phyloP scores from a whole-genome alignment of 2,797 vertebrate species.

The Pseudochirops cupreus region DNA sequence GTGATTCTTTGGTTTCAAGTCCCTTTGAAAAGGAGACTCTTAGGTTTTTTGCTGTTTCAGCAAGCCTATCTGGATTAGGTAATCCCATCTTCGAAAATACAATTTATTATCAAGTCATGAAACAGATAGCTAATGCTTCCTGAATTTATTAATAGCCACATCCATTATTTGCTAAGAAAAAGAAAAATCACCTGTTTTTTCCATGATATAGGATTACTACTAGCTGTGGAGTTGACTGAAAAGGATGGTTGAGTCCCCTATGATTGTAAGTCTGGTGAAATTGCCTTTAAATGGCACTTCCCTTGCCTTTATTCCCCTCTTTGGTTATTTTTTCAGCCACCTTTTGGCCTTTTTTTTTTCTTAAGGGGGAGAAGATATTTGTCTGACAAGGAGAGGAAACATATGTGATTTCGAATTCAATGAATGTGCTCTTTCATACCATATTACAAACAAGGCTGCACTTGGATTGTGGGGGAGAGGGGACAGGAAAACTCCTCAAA shows the following conservation, averaged over 20 bases:
- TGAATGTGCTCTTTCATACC: constrained; percentile 61
- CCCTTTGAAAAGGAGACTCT: constrained; percentile 22
- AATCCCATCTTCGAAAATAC: constrained; percentile 66
- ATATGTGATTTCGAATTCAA: constrained; percentile 64
- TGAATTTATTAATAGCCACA: constrained; percentile 67
- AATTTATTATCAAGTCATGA: constrained; percentile 74
- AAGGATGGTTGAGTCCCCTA: constrained; percentile 63
- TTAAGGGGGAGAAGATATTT: constrained; percentile 60
- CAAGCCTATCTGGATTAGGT: constrained; percentile 55
- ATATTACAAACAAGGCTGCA: constrained; percentile 51
- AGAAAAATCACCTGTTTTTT: constrained; percentile 63
- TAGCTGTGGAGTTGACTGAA: constrained; percentile 60
- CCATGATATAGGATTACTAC: constrained; percentile 59
- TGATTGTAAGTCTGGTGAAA: constrained; percentile 77
- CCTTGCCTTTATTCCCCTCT: constrained; percentile 71
- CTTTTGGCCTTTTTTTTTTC: constrained; percentile 79
- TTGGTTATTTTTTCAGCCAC: constrained; percentile 77
- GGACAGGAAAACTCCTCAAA: constrained; percentile 51
- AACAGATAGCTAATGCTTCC: constrained; percentile 63
- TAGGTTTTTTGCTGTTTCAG: constrained; percentile 51
- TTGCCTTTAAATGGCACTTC: constrained; percentile 75
- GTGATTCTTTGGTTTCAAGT: constrained; percentile 45
- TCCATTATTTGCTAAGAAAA: constrained; percentile 73
- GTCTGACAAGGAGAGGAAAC: constrained; percentile 63
- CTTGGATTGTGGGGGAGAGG: constrained; percentile 12